Percentiles rank a stretch among this genome's conserved stretches.
phyloP scores from a whole-genome alignment of 2,797 vertebrate genomes.

The Podargus strigoides region DNA sequence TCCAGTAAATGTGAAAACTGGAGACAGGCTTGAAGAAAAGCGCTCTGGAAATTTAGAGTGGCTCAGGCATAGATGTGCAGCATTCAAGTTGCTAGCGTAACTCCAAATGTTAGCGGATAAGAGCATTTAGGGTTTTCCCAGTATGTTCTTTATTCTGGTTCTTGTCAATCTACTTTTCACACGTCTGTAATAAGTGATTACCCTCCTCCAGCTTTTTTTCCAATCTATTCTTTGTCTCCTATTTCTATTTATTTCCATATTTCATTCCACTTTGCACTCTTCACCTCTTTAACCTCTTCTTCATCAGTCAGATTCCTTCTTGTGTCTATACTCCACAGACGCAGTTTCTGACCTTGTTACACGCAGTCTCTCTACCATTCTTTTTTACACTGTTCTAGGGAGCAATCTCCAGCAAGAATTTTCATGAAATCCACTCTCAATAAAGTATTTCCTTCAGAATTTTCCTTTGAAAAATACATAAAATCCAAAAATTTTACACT shows the following conservation, averaged over 20 bases:
- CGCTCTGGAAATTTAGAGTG: background rate
- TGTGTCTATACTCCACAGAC: background rate
- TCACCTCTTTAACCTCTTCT: slow-evolving; percentile 47
- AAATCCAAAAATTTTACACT: background rate
- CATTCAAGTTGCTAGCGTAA: background rate
- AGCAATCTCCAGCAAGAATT: slow-evolving; percentile 14
- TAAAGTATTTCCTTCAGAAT: background rate
- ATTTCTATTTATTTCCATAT: slow-evolving; percentile 36
- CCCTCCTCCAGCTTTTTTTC: slow-evolving; percentile 4
- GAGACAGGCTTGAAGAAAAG: background rate
- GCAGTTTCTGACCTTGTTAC: slow-evolving; percentile 30
- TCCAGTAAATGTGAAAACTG: background rate
- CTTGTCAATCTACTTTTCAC: slow-evolving; percentile 20
- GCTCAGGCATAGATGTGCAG: background rate
- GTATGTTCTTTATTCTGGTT: background rate
- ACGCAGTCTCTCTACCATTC: background rate
- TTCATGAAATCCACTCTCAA: slow-evolving; percentile 35
- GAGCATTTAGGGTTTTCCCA: slow-evolving; percentile 13
- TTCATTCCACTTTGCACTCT: slow-evolving; percentile 9
- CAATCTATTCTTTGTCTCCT: slow-evolving; percentile 4
- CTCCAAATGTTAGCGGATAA: background rate
- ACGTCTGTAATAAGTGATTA: slow-evolving; percentile 1
- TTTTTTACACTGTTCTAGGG: background rate
- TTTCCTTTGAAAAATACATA: background rate
- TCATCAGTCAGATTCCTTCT: slow-evolving; percentile 23